Conservation (phyloP, 1,140 invertebrate genomes). For the Holcopasites calliopsidis region DNA sequence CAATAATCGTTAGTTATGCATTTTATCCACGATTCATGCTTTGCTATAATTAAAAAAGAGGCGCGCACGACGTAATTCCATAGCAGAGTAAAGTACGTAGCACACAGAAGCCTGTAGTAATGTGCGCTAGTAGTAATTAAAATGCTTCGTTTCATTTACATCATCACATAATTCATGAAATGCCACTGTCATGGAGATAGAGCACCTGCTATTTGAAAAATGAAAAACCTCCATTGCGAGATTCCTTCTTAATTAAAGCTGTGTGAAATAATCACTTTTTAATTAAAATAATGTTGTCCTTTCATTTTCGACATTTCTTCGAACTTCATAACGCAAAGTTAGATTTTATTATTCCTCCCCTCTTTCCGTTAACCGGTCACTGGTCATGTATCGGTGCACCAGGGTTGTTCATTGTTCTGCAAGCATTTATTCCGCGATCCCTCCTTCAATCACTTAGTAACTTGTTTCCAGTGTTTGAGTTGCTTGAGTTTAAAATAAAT, state of each 20-base stretch:
- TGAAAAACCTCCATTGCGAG: neutral
- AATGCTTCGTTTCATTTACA: neutral
- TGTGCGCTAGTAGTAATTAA: neutral
- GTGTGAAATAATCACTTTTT: neutral
- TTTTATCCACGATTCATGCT: neutral
- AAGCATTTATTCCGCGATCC: neutral
- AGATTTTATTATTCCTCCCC: too few species aligned
- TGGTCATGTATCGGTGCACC: too few species aligned
- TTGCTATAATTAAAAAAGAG: neutral
- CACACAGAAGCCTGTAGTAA: neutral
- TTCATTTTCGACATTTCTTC: neutral
- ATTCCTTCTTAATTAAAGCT: neutral
- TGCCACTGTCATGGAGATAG: too few species aligned
- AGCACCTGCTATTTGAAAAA: neutral
- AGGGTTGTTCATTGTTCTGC: too few species aligned
- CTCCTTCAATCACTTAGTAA: neutral
- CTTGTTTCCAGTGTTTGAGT: neutral
- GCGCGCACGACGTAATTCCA: neutral
- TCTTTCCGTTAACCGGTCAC: too few species aligned
- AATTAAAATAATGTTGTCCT: neutral
- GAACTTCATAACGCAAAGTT: neutral
- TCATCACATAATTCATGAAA: slow-evolving; percentile 1
- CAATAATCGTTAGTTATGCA: neutral
- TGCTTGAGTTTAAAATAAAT: neutral
- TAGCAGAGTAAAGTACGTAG: too few species aligned